Evolutionary conservation across 2,113 vertebrate genomes (phyloP).

Genomic region (Vanacampus margaritifer): DNA sequence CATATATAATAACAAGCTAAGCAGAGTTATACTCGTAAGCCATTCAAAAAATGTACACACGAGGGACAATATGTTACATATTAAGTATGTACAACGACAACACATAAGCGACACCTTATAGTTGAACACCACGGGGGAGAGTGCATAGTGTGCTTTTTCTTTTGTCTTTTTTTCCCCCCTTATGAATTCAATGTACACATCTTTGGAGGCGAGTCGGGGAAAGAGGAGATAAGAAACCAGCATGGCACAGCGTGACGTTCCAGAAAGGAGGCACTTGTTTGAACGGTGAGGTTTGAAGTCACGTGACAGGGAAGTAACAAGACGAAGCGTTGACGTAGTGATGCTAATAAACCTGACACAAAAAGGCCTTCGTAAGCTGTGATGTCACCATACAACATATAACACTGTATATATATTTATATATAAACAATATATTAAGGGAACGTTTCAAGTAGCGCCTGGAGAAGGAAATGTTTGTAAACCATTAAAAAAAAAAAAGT

Average conservation of each 20-base stretch:
- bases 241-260: constrained; percentile 62
- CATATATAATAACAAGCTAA: constrained; percentile 48
- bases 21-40: constrained; percentile 53
- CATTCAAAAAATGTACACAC: constrained; percentile 82
- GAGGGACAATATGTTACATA: constrained; percentile 82
- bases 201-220: constrained; percentile 55
- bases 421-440: constrained; percentile 68
- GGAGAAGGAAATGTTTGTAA: constrained; percentile 75
- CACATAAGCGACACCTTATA: constrained; percentile 50
- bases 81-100: constrained; percentile 87
- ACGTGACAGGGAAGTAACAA: constrained; percentile 12
- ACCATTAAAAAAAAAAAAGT: constrained; percentile 65
- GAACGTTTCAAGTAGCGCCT: constrained; percentile 78
- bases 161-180: constrained; percentile 12
- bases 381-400: constrained; percentile 71
- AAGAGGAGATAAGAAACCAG: constrained; percentile 26
- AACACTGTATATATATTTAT: constrained; percentile 71
- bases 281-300: constrained; percentile 62
- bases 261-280: constrained; percentile 72
- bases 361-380: constrained; percentile 66
- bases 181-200: constrained; percentile 34
- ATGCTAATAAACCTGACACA: constrained; percentile 2
- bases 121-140: constrained; percentile 23
- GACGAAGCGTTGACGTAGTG: neutral
- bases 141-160: constrained; percentile 63